Percentiles rank a stretch among this genome's conserved stretches.
Conservation (phyloP, 2,797 vertebrate genomes). For the Anas bernieri region DNA sequence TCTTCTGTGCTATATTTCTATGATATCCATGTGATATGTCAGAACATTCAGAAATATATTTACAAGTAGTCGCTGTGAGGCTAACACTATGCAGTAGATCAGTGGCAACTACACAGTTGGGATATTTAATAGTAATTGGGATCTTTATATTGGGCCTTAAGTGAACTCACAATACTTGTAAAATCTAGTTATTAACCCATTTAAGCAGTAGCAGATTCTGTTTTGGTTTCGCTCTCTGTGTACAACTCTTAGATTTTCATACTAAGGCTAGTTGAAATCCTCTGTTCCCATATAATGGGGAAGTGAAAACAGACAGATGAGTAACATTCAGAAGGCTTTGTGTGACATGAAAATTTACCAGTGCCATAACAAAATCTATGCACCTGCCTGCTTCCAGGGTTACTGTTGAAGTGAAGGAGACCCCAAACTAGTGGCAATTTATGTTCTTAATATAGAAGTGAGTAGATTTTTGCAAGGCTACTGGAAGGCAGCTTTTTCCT, state of each 20-base stretch:
- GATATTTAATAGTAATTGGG: constrained; percentile 72
- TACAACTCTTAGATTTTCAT: constrained; percentile 59
- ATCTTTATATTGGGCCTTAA: constrained; percentile 58
- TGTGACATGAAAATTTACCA: constrained; percentile 25
- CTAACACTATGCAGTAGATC: constrained; percentile 39
- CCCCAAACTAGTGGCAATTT: background rate
- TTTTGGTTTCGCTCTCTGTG: constrained; percentile 64
- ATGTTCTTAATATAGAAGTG: constrained; percentile 2
- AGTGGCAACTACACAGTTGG: constrained; percentile 58
- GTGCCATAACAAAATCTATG: background rate
- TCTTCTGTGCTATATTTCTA: constrained; percentile 19
- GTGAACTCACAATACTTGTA: constrained; percentile 66
- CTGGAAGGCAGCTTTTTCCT: background rate
- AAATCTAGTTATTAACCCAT: constrained; percentile 65
- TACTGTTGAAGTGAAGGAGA: background rate
- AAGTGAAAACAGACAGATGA: constrained; percentile 75
- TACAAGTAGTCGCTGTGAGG: constrained; percentile 50
- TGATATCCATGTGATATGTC: constrained; percentile 44
- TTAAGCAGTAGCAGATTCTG: constrained; percentile 53
- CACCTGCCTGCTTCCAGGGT: constrained; percentile 20
- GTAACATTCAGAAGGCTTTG: constrained; percentile 48
- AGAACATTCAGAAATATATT: constrained; percentile 41
- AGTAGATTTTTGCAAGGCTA: constrained; percentile 6
- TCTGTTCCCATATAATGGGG: constrained; percentile 54
- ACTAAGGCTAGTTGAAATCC: constrained; percentile 69